Conservation (phyloP, 2,888 invertebrate genomes). For the Melinopterus prodromus region DNA sequence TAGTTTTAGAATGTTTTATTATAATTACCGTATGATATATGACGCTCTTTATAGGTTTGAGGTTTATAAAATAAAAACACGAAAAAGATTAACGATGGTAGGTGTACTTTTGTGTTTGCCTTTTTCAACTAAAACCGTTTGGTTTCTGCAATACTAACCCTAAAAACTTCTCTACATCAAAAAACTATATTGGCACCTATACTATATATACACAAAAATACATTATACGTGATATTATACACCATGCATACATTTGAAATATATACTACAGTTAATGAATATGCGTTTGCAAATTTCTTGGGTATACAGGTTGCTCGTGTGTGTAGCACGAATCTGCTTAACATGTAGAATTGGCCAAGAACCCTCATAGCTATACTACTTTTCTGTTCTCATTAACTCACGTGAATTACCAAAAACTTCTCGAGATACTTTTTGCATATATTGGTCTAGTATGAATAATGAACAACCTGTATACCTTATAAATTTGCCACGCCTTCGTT, state of each 20-base stretch:
- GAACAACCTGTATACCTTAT: no score
- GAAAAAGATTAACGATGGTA: neutral
- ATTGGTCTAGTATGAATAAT: no score
- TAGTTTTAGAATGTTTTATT: neutral
- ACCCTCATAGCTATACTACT: no score
- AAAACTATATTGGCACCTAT: neutral
- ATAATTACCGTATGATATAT: neutral
- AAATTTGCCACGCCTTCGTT: no score
- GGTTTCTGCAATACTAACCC: neutral
- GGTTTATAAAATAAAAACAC: neutral
- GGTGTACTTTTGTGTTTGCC: conserved; percentile 4
- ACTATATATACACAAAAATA: neutral
- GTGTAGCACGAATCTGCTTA: no score
- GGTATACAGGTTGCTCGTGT: no score
- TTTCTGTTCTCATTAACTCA: no score
- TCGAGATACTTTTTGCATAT: no score
- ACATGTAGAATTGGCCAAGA: no score
- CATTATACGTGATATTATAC: neutral
- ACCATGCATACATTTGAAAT: conserved; percentile 22
- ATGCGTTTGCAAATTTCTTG: no score
- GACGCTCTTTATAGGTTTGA: neutral
- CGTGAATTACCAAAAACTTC: no score
- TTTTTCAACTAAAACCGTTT: neutral
- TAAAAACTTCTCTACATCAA: neutral
- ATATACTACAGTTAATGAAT: no score